Base-by-base conservation (phyloP, 1,140 invertebrate species). In the Pachypsylla venusta region DNA sequence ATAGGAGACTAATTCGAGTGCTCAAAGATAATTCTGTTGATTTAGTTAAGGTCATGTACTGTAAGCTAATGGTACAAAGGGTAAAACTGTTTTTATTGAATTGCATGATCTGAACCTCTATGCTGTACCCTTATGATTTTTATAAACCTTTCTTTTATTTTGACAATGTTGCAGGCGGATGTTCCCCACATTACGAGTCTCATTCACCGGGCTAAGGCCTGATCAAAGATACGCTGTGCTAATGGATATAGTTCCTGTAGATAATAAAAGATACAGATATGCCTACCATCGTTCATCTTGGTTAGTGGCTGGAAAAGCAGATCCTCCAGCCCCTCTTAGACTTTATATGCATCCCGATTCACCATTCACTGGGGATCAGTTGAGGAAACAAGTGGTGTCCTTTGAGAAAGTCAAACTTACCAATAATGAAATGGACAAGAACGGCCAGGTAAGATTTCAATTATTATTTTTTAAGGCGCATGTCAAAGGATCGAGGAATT, bases 341-440 rank as follows among this genome's bases (percentile, higher is more conserved):
- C 82, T 98, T 63, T 98, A 97, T 75, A 80, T 91, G 54, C 96
- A 99, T 77, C 96, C 95, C 5, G 96, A 99, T 74, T 93, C 91
- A 55, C 95, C 96, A 40, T 98, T 93, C 75, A 91, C 85, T 62
- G 93, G 92, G 35, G 94, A 98, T 70, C 93, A 96, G 72, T 79
- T 98, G 27, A 77, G 85, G 64, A 96, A 96, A 75, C 94, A 98
- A 77, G 90, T 98, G 66, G 91, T 99, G 67, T 95, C 93, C 63
- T 99, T 99, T 74, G 96, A 99, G 78, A 99, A 99, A 77, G 90
- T 98, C 70, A 99, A 99, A 75, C 82, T 99, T 64, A 99, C 95
- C 70, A 98, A 99, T 75, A 99, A 98, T 76, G 93, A 97, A 75
- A 90, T 96, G 85, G 94, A 98, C 74, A 96, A 95, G 74, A 64